These are phyloP conservation scores for Forbesichthys agassizii DNA, from an alignment of 2,113 vertebrate genomes.

Conservation along the genomic window DNA sequence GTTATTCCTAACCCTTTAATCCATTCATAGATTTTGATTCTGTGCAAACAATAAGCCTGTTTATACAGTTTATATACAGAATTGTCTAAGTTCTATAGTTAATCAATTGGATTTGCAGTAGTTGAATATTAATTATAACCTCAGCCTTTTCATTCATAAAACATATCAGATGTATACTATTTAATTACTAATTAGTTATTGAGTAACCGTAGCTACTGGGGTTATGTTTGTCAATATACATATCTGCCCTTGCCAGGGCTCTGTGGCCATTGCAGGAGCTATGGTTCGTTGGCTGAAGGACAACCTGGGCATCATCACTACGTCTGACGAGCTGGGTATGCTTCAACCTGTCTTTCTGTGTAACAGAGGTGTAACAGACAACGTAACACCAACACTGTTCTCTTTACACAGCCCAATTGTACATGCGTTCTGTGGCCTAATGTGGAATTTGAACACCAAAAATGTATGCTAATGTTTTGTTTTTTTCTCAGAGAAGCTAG, in stretches of 20 bases:
- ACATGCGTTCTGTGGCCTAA: background rate
- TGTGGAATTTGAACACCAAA: background rate
- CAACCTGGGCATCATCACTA: conserved; percentile 89
- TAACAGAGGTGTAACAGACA: background rate
- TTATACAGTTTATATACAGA: too few species aligned
- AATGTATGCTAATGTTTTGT: background rate
- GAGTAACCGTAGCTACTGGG: background rate
- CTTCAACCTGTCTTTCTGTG: background rate
- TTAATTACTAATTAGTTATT: background rate
- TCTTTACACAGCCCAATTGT: background rate
- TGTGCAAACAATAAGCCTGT: too few species aligned
- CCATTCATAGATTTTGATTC: too few species aligned
- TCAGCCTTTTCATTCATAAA: too few species aligned
- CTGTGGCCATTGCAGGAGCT: conserved; percentile 95
- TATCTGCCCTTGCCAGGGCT: conserved; percentile 78
- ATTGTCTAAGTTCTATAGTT: too few species aligned
- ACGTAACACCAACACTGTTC: background rate
- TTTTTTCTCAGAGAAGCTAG: conserved; percentile 83
- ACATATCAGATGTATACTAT: too few species aligned
- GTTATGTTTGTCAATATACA: background rate
- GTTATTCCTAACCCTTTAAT: too few species aligned
- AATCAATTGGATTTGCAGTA: too few species aligned
- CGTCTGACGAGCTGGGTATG: conserved; percentile 88
- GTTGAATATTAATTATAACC: too few species aligned
- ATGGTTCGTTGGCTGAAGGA: conserved; percentile 95